Evolutionary conservation across 2,113 vertebrate species (phyloP).

Genomic region (Sorex araneus): DNA sequence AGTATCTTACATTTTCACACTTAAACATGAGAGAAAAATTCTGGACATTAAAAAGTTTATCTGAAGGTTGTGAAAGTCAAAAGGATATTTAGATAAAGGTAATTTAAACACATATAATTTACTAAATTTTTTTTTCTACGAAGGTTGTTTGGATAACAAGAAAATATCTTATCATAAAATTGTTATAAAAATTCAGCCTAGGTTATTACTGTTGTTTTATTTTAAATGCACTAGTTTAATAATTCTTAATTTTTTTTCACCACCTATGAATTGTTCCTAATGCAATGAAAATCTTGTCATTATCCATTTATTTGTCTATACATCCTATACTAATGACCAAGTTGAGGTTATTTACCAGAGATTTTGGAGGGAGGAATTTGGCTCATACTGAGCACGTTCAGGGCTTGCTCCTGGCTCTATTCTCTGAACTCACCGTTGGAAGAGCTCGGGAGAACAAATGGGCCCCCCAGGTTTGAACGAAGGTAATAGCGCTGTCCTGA

Average conservation of each 20-base stretch:
- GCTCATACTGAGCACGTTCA: too few species aligned
- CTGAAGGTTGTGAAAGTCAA: constrained; percentile 32
- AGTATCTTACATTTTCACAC: constrained; percentile 24
- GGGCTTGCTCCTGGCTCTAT: too few species aligned
- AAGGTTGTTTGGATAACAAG: constrained; percentile 34
- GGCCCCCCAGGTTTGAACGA: too few species aligned
- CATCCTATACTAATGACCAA: neutral
- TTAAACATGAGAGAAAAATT: neutral
- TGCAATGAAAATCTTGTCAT: neutral
- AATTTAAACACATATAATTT: neutral
- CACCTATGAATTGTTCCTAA: constrained; percentile 1
- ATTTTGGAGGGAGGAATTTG: neutral
- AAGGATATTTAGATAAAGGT: neutral
- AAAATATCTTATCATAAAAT: neutral
- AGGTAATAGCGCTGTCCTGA: too few species aligned
- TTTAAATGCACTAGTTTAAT: constrained; percentile 10
- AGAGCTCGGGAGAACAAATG: too few species aligned
- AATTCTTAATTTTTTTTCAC: neutral
- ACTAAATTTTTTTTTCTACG: neutral
- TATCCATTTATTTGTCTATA: neutral
- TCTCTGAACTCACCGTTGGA: too few species aligned
- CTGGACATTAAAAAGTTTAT: neutral
- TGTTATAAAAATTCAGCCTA: neutral
- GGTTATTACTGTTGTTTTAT: neutral
- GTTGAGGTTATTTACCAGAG: neutral